Evolutionary conservation across 1,140 invertebrate species (phyloP), one percentile per base, ranked within the genome.

Genomic region (Sminthurides bifidus): DNA sequence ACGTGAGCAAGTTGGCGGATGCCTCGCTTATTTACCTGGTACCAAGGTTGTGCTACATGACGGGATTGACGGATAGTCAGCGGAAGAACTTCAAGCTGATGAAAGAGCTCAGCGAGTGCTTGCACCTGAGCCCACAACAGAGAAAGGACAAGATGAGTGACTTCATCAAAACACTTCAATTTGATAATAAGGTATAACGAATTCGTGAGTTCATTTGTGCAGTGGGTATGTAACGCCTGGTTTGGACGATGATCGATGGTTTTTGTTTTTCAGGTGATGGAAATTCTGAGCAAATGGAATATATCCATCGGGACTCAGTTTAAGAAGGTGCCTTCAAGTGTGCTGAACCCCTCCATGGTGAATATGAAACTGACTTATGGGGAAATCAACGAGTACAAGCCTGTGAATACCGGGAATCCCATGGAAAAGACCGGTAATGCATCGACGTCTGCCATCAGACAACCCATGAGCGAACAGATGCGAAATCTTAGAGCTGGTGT

Each of bases 401-500:
- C n/a, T n/a, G n/a, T n/a, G n/a, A n/a, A n/a, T n/a, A n/a, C n/a
- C n/a, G n/a, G n/a, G 0, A 56, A 58, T 44, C 52, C 59, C 48
- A 55, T 52, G 29, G n/a, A n/a, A n/a, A 58, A 40, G 31, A 55
- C 70, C 55, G 70, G 75, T 64, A 71, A 49, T 6, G 52, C 72
- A 41, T 56, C 71, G 23, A 67, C 67, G 61, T 69, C 69, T 51
- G 74, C 80, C 23, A 73, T 72, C 10, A 76, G 76, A 45, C 80
- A 80, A 66, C 72, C 80, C 30, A 72, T 71, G 2, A 71, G 80
- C 23, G 79, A 80, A 66, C 74, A 80, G 10, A 77, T 76, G 62
- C 72, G 71, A 24, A 80, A 80, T 62, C 63, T 80, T 15, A 77
- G 77, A 38, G 78, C n/a, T n/a, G n/a, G n/a, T n/a, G n/a, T n/a